These are phyloP conservation scores for Agrotis clavis DNA, from an alignment of 2,888 invertebrate species.

Conservation along the genomic window DNA sequence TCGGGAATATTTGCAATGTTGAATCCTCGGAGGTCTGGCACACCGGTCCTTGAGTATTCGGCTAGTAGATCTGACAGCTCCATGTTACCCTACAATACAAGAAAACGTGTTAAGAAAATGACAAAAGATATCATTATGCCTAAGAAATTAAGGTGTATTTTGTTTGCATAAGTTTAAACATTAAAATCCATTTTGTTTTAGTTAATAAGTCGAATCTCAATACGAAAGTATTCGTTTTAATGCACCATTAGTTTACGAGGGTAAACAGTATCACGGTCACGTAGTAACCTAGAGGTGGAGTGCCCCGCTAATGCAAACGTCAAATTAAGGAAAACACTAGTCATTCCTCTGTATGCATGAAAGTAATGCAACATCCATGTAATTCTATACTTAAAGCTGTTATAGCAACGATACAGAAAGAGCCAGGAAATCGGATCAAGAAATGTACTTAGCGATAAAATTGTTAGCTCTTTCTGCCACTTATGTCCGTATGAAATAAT, in stretches of 20 bases:
- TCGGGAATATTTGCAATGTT: conserved; percentile 66
- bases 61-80: conserved; percentile 74
- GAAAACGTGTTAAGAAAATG: not conserved
- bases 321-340: conserved; percentile 20
- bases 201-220: not conserved
- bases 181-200: conserved; percentile 7
- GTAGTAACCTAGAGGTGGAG: conserved; percentile 3
- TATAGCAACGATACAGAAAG: not conserved
- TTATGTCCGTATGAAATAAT: not conserved
- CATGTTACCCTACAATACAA: conserved; percentile 72
- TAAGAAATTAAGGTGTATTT: not conserved
- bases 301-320: conserved; percentile 6
- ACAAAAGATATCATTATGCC: not conserved
- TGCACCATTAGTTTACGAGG: conserved; percentile 24
- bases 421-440: not conserved
- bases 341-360: conserved; percentile 6
- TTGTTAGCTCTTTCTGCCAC: not conserved
- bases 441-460: conserved; percentile 1
- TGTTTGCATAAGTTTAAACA: no score
- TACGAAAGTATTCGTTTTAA: not conserved
- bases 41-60: conserved; percentile 73
- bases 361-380: conserved; percentile 37
- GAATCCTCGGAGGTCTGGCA: conserved; percentile 77
- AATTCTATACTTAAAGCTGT: conserved; percentile 14
- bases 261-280: conserved; percentile 17